A percentile compares a stretch with the other conserved stretches of the same genome.
These are phyloP conservation scores for Microctenopoma lineatum DNA, from an alignment of 2,797 vertebrate genomes.

Conservation along the genomic window DNA sequence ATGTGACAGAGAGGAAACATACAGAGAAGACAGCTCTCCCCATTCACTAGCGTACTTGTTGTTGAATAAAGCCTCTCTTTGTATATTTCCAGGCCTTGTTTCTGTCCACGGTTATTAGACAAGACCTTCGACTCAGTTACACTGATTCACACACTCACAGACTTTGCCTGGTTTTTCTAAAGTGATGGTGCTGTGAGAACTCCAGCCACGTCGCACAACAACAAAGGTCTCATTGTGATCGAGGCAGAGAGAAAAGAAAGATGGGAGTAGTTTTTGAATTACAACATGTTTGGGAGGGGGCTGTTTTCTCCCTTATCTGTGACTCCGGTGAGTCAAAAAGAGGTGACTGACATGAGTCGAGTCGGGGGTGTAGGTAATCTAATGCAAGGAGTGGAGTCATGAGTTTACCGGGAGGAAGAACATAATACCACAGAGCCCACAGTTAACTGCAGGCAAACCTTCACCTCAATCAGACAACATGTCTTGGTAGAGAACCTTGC, in stretches of 20 bases:
- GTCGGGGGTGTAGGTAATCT: not conserved
- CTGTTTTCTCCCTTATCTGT: slow-evolving; percentile 8
- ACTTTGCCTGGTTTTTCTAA: slow-evolving; percentile 29
- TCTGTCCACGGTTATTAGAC: slow-evolving; percentile 34
- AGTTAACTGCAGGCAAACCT: not conserved
- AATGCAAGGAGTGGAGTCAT: not conserved
- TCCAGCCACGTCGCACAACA: slow-evolving; percentile 10
- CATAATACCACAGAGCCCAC: not conserved
- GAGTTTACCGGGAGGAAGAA: not conserved
- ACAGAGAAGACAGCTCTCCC: slow-evolving; percentile 8
- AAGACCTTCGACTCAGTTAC: slow-evolving; percentile 28
- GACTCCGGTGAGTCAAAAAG: slow-evolving; percentile 13
- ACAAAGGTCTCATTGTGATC: slow-evolving; percentile 58
- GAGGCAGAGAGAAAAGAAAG: slow-evolving; percentile 28
- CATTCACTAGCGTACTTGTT: slow-evolving; percentile 12
- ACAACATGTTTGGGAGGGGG: not conserved
- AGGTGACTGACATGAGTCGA: slow-evolving; percentile 26
- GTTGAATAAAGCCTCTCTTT: slow-evolving; percentile 38
- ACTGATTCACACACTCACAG: slow-evolving; percentile 25
- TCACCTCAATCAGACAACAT: not conserved
- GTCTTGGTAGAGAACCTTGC: too few species aligned
- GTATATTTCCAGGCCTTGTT: slow-evolving; percentile 33
- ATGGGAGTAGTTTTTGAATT: not conserved
- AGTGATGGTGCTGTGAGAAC: slow-evolving; percentile 25
- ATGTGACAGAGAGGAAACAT: not conserved